These are phyloP conservation scores for Alfaro cultratus DNA, from an alignment of 2,797 vertebrate genomes.

Conservation along the genomic window DNA sequence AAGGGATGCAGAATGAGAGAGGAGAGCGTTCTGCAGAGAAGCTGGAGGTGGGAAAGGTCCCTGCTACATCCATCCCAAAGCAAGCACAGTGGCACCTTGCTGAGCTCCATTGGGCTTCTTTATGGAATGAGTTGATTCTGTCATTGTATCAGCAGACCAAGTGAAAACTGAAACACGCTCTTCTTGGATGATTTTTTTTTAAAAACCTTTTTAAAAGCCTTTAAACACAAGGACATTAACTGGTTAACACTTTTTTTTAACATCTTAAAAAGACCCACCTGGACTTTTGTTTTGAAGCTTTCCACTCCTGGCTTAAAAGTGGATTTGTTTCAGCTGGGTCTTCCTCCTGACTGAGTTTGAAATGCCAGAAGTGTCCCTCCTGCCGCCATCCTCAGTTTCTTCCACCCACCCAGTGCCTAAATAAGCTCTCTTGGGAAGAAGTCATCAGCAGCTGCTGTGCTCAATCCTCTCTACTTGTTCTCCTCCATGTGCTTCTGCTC, in stretches of 20 bases:
- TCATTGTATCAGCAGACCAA: slow-evolving; percentile 40
- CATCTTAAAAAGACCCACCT: slow-evolving; percentile 23
- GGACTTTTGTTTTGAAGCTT: slow-evolving; percentile 46
- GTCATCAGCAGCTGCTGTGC: slow-evolving; percentile 68
- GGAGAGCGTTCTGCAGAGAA: slow-evolving; percentile 60
- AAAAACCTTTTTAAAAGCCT: slow-evolving; percentile 31
- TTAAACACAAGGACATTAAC: slow-evolving; percentile 36
- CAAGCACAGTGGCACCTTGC: slow-evolving; percentile 42
- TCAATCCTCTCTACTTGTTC: slow-evolving; percentile 60
- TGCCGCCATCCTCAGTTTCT: slow-evolving; percentile 63
- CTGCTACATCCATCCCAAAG: slow-evolving; percentile 48
- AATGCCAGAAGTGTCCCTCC: slow-evolving; percentile 54
- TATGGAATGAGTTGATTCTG: slow-evolving; percentile 77
- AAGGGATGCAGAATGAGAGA: slow-evolving; percentile 64
- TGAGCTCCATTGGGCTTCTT: slow-evolving; percentile 49
- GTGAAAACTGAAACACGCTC: slow-evolving; percentile 41
- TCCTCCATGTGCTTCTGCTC: slow-evolving; percentile 62
- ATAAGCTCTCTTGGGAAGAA: slow-evolving; percentile 66
- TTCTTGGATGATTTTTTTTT: slow-evolving; percentile 3
- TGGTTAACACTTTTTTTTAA: slow-evolving; percentile 13
- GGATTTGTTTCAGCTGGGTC: slow-evolving; percentile 40
- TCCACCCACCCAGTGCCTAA: slow-evolving; percentile 78
- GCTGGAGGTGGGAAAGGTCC: slow-evolving; percentile 70
- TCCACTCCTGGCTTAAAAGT: slow-evolving; percentile 23
- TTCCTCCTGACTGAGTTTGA: slow-evolving; percentile 47